Evolutionary conservation across 1,140 invertebrate species (phyloP).

Genomic region (Orius insidiosus): DNA sequence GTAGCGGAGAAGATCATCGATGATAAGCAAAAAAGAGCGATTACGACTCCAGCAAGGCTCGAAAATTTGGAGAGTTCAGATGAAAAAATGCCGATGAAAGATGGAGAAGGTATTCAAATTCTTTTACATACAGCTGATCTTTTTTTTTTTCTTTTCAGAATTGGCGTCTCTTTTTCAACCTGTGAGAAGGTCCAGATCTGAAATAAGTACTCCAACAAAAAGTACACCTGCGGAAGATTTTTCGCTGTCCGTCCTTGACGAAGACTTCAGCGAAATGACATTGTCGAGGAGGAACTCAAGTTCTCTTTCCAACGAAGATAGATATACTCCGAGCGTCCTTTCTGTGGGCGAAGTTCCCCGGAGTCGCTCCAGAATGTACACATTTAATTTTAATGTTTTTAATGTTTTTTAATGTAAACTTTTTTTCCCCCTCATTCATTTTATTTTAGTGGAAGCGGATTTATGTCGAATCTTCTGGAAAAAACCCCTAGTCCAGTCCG

Average conservation of each 20-base stretch:
- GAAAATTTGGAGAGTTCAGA: constrained; percentile 2
- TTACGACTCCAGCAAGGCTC: constrained; percentile 18
- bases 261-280: constrained; percentile 1
- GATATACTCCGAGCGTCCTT: background rate
- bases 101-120: constrained; percentile 3
- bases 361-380: constrained; percentile 3
- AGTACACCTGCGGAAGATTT: constrained; percentile 1
- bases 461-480: constrained; percentile 2
- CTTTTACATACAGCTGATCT: constrained; percentile 1
- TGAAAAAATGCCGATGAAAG: background rate
- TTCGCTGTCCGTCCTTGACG: constrained; percentile 4
- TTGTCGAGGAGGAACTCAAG: background rate
- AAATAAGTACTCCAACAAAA: constrained; percentile 4
- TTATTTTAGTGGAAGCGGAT: constrained; percentile 8
- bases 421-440: background rate
- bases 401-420: background rate
- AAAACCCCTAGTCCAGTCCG: background rate
- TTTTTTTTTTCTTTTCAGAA: background rate
- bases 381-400: background rate
- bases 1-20: background rate
- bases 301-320: background rate
- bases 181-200: background rate
- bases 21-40: constrained; percentile 15
- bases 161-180: background rate
- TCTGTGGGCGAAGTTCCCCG: background rate